A percentile compares a stretch with the other conserved stretches of the same genome.
These are phyloP conservation scores for Ameiurus melas DNA, from an alignment of 2,113 vertebrate genomes.

Conservation along the genomic window DNA sequence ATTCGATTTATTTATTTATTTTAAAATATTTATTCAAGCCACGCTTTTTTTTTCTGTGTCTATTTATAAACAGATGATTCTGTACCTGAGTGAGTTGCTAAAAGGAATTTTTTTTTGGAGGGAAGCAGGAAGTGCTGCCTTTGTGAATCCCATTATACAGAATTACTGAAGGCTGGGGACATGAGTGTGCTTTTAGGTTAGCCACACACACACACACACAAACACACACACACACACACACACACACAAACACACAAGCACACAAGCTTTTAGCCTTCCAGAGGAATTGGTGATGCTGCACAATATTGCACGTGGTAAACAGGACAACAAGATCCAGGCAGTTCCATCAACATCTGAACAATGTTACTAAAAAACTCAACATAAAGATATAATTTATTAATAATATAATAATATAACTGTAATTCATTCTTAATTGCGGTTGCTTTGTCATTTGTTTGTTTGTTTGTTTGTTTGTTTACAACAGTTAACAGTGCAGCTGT, in stretches of 20 bases:
- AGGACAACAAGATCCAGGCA: background rate
- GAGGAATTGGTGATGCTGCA: background rate
- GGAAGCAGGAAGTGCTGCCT: background rate
- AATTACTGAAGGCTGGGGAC: slow-evolving; percentile 3
- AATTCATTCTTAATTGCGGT: background rate
- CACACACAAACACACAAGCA: slow-evolving; percentile 5
- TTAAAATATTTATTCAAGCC: background rate
- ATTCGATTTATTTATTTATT: background rate
- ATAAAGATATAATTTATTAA: background rate
- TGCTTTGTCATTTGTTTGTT: background rate
- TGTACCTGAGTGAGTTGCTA: too few relatives aligned
- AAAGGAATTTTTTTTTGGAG: background rate
- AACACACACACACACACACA: slow-evolving; percentile 3
- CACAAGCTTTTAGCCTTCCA: background rate
- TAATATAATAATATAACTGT: background rate
- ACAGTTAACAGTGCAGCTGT: background rate
- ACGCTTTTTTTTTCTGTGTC: background rate
- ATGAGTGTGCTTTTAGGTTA: slow-evolving; percentile 19
- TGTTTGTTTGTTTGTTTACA: background rate
- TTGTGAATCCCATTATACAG: slow-evolving; percentile 9
- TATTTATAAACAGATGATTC: background rate
- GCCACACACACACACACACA: background rate
- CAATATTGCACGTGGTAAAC: background rate
- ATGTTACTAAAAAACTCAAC: background rate
- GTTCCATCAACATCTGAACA: background rate